A percentile compares a stretch with the other conserved stretches of the same genome.
These are phyloP conservation scores for Capreolus pygargus DNA, from an alignment of 2,113 vertebrate genomes.

Conservation along the genomic window DNA sequence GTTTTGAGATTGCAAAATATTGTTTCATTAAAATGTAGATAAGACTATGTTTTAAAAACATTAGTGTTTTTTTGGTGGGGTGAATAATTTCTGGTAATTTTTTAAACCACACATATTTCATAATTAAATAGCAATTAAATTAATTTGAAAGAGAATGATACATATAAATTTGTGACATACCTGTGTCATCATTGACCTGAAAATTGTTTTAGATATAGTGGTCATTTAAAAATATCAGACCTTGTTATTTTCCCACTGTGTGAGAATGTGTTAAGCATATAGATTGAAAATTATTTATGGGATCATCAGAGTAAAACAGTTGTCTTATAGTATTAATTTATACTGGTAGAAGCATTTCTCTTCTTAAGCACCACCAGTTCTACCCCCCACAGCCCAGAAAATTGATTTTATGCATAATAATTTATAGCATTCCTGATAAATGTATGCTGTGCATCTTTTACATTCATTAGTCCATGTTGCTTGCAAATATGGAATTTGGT, in stretches of 20 bases:
- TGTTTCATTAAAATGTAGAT: conserved; percentile 31
- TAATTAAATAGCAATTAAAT: neutral
- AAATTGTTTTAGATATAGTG: neutral
- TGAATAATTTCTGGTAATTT: neutral
- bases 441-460: conserved; percentile 59
- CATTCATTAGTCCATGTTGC: conserved; percentile 69
- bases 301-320: conserved; percentile 56
- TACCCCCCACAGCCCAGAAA: conserved; percentile 65
- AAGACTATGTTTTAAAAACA: conserved; percentile 12
- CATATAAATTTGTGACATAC: conserved; percentile 11
- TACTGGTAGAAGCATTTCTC: conserved; percentile 35
- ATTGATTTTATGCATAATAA: conserved; percentile 75
- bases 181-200: neutral
- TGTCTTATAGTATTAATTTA: conserved; percentile 52
- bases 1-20: conserved; percentile 53
- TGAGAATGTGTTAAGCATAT: conserved; percentile 23
- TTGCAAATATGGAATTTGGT: conserved; percentile 77
- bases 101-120: conserved; percentile 24
- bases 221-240: conserved; percentile 40
- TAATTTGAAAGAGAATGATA: neutral
- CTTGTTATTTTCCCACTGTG: conserved; percentile 3
- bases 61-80: neutral
- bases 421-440: conserved; percentile 69
- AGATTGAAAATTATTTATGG: conserved; percentile 59
- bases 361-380: conserved; percentile 55